Percentiles rank a stretch among this genome's conserved stretches.
These are phyloP conservation scores for Phalangium opilio DNA, from an alignment of 2,888 invertebrate genomes.

Conservation along the genomic window DNA sequence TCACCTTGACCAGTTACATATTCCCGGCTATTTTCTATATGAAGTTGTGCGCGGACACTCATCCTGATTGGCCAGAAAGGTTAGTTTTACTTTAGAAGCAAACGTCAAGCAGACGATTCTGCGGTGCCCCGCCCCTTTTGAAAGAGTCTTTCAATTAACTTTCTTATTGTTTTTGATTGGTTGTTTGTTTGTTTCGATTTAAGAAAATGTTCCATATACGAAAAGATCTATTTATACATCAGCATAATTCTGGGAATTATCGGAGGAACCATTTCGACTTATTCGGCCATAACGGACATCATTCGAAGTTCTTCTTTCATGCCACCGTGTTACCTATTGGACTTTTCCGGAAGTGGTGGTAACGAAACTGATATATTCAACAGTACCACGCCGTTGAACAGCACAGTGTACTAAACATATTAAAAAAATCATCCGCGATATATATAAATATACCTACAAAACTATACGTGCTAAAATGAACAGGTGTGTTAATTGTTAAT, in stretches of 20 bases:
- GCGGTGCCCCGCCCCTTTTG: too few species aligned
- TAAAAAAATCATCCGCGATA: too few species aligned
- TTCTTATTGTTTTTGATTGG: background rate
- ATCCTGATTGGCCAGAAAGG: constrained; percentile 35
- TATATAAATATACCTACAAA: too few species aligned
- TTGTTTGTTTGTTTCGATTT: constrained; percentile 24
- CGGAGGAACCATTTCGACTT: constrained; percentile 45
- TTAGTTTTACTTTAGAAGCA: constrained; percentile 24
- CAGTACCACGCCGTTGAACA: too few species aligned
- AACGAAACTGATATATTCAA: too few species aligned
- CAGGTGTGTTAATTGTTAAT: too few species aligned
- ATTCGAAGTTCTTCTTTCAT: constrained; percentile 1
- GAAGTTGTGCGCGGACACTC: constrained; percentile 41
- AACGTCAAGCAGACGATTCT: too few species aligned
- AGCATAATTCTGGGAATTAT: constrained; percentile 42
- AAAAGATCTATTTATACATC: constrained; percentile 45
- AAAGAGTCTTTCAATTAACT: too few species aligned
- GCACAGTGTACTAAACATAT: too few species aligned
- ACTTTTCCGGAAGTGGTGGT: too few species aligned
- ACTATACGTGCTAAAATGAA: too few species aligned
- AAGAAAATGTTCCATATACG: constrained; percentile 42
- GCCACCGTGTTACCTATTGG: background rate
- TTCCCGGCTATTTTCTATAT: constrained; percentile 67
- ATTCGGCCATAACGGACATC: constrained; percentile 43
- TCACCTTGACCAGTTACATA: constrained; percentile 67